These are phyloP conservation scores for Sycophaga agraensis DNA, from an alignment of 1,140 invertebrate species.

Conservation along the genomic window DNA sequence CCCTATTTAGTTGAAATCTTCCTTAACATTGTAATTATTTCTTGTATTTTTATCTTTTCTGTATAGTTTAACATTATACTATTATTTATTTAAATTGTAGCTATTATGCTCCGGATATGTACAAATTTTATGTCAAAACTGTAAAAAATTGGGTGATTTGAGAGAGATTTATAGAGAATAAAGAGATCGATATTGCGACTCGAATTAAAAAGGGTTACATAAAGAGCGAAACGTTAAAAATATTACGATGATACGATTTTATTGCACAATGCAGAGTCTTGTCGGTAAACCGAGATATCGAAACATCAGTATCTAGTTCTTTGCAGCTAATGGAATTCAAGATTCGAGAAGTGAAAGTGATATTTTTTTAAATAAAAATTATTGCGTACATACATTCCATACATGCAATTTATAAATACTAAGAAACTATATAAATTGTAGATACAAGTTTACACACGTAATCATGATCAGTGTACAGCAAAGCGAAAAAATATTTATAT, in stretches of 20 bases:
- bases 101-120: slow-evolving; percentile 38
- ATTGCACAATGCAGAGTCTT: neutral
- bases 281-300: neutral
- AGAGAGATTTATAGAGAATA: slow-evolving; percentile 12
- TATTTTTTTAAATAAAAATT: too few relatives aligned
- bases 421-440: too few relatives aligned
- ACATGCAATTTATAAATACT: too few relatives aligned
- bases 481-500: too few relatives aligned
- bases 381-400: too few relatives aligned
- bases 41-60: slow-evolving; percentile 17
- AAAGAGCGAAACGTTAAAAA: slow-evolving; percentile 13
- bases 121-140: slow-evolving; percentile 35
- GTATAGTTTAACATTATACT: slow-evolving; percentile 15
- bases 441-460: too few relatives aligned
- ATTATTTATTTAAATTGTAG: slow-evolving; percentile 19
- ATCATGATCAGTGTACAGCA: too few relatives aligned
- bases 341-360: too few relatives aligned
- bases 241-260: slow-evolving; percentile 12
- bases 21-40: slow-evolving; percentile 20
- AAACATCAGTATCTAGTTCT: neutral
- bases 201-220: slow-evolving; percentile 29
- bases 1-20: slow-evolving; percentile 20
- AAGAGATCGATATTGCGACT: slow-evolving; percentile 34
- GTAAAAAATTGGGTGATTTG: slow-evolving; percentile 34
- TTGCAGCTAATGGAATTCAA: too few relatives aligned